Conservation (phyloP, 2,888 invertebrate genomes). For the Drosophila pseudotakahashii region DNA sequence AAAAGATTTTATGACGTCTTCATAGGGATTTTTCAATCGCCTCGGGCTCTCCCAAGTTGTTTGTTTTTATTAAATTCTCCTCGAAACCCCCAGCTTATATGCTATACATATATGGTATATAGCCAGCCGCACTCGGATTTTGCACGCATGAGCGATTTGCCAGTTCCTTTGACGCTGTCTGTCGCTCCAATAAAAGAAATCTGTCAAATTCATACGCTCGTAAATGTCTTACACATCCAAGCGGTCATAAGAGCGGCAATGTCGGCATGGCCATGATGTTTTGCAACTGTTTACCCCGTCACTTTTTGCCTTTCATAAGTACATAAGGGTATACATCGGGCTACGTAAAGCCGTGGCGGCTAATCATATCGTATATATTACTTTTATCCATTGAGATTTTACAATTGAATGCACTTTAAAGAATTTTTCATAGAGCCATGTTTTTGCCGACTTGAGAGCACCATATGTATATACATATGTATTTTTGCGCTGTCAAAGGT, state of each 20-base stretch:
- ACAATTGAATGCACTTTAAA: constrained; percentile 57
- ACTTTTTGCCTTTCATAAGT: constrained; percentile 6
- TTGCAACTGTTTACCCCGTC: constrained; percentile 52
- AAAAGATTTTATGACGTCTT: constrained; percentile 67
- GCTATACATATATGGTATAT: not conserved
- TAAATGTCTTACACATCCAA: constrained; percentile 67
- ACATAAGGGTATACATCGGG: not conserved
- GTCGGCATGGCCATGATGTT: constrained; percentile 37
- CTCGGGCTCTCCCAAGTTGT: constrained; percentile 44
- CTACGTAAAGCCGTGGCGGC: constrained; percentile 39
- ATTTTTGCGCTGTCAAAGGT: not conserved
- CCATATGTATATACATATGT: not conserved
- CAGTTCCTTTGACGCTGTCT: constrained; percentile 54
- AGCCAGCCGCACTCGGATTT: constrained; percentile 44
- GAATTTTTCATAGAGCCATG: constrained; percentile 11
- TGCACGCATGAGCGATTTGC: constrained; percentile 59
- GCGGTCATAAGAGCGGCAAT: constrained; percentile 8
- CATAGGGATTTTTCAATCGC: constrained; percentile 58
- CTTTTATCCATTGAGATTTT: constrained; percentile 56
- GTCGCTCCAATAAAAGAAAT: constrained; percentile 74
- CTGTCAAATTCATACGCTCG: constrained; percentile 77
- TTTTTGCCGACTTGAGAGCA: not conserved
- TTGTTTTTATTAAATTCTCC: constrained; percentile 69
- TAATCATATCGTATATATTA: constrained; percentile 61
- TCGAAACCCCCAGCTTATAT: constrained; percentile 12